Evolutionary conservation across 2,888 invertebrate species (phyloP).

Genomic region (Epirrita christyi): DNA sequence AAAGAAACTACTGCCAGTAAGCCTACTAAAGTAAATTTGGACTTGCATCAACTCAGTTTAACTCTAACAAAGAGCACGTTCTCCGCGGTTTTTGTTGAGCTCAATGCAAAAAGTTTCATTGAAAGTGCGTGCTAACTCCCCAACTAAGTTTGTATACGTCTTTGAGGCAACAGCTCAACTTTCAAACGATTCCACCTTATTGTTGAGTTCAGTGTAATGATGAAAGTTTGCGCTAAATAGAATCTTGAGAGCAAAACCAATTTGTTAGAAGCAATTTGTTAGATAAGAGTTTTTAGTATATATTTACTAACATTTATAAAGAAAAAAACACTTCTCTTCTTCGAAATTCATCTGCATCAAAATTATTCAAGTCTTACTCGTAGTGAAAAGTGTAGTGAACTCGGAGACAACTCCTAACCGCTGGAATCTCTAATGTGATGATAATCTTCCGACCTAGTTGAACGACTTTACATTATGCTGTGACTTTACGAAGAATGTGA

Average conservation of each 20-base stretch:
- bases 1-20: conserved; percentile 7
- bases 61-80: conserved; percentile 26
- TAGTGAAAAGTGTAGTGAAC: no score
- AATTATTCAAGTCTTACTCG: no score
- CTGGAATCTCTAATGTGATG: conserved; percentile 10
- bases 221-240: conserved; percentile 26
- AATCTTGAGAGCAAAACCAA: conserved; percentile 19
- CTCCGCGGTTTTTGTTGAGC: conserved; percentile 21
- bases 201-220: conserved; percentile 28
- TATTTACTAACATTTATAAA: no score
- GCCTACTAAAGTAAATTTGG: conserved; percentile 9
- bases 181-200: conserved; percentile 28
- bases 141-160: conserved; percentile 21
- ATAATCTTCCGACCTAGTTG: conserved; percentile 10
- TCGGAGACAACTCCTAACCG: no score
- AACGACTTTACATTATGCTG: no score
- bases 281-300: background rate
- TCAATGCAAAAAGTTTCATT: conserved; percentile 29
- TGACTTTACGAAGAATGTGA: conserved; percentile 11
- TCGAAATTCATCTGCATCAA: no score
- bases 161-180: conserved; percentile 20
- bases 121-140: conserved; percentile 31
- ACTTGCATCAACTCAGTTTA: conserved; percentile 11
- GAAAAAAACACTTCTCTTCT: no score
- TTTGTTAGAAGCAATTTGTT: background rate